Evolutionary conservation across 2,797 vertebrate genomes (phyloP).

Genomic region (Craterocephalus amniculus): DNA sequence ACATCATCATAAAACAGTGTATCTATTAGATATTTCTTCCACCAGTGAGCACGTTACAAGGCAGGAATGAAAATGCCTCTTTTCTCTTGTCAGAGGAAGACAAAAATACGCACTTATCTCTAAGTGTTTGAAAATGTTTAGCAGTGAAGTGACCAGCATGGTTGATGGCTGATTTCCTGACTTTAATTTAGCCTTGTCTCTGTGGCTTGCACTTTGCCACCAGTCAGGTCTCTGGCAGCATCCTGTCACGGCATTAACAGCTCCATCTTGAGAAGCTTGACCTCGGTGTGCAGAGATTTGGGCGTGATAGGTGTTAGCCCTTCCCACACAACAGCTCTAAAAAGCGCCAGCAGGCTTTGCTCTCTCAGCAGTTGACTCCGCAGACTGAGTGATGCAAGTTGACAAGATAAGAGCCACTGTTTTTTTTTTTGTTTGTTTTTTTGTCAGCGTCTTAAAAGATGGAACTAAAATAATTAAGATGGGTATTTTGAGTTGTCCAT

Average conservation of each 20-base stretch:
- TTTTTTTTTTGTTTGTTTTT: too few species aligned
- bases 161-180: background rate
- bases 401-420: slow-evolving; percentile 16
- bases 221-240: slow-evolving; percentile 19
- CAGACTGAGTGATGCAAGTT: slow-evolving; percentile 24
- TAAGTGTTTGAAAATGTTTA: background rate
- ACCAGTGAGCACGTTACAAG: background rate
- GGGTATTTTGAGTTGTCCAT: slow-evolving; percentile 8
- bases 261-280: slow-evolving; percentile 6
- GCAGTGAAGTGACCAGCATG: background rate
- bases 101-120: background rate
- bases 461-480: slow-evolving; percentile 9
- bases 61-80: background rate
- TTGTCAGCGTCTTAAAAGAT: slow-evolving; percentile 5
- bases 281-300: slow-evolving; percentile 9
- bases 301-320: slow-evolving; percentile 7
- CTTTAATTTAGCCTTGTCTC: background rate
- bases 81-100: background rate
- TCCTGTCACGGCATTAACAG: slow-evolving; percentile 24
- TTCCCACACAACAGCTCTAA: background rate
- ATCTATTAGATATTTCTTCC: background rate
- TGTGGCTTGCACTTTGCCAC: slow-evolving; percentile 22
- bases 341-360: slow-evolving; percentile 4
- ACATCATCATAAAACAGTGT: background rate
- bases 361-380: background rate